A percentile compares a stretch with the other conserved stretches of the same genome.
Evolutionary conservation across 1,140 invertebrate species (phyloP).

Genomic region (Macrobrachium rosenbergii): DNA sequence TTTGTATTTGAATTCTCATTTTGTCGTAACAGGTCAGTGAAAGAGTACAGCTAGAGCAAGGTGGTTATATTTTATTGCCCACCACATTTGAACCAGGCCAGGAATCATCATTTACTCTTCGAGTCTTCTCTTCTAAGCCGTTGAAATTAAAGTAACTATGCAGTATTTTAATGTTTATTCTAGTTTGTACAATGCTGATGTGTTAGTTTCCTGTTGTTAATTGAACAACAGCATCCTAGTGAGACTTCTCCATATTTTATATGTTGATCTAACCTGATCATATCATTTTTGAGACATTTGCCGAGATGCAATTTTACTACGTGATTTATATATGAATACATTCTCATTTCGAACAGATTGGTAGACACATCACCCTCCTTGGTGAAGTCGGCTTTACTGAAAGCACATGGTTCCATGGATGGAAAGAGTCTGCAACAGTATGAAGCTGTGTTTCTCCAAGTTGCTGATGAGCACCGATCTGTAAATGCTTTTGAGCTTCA

Average conservation of each 20-base stretch:
- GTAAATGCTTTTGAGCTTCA: constrained; percentile 93
- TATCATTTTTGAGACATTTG: no score
- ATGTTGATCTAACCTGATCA: no score
- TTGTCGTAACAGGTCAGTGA: constrained; percentile 71
- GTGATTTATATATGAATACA: no score
- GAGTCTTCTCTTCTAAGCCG: constrained; percentile 86
- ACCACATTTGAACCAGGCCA: constrained; percentile 93
- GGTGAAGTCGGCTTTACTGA: constrained; percentile 62
- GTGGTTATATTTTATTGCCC: constrained; percentile 87
- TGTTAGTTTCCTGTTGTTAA: no score
- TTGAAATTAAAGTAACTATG: constrained; percentile 82
- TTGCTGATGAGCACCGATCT: constrained; percentile 88
- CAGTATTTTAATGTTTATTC: neutral
- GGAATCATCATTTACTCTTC: constrained; percentile 86
- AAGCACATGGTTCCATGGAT: constrained; percentile 78
- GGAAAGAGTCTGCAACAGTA: constrained; percentile 86
- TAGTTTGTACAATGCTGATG: neutral
- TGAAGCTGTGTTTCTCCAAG: constrained; percentile 89
- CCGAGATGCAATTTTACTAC: no score
- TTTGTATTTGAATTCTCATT: neutral
- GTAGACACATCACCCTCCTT: constrained; percentile 58
- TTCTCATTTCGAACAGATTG: constrained; percentile 23
- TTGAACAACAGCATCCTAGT: no score
- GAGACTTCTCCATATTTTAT: no score
- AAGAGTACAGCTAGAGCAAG: constrained; percentile 85